A percentile compares a stretch with the other conserved stretches of the same genome.
Conservation (phyloP, 2,888 invertebrate species). For the Caenorhabditis imperialis region DNA sequence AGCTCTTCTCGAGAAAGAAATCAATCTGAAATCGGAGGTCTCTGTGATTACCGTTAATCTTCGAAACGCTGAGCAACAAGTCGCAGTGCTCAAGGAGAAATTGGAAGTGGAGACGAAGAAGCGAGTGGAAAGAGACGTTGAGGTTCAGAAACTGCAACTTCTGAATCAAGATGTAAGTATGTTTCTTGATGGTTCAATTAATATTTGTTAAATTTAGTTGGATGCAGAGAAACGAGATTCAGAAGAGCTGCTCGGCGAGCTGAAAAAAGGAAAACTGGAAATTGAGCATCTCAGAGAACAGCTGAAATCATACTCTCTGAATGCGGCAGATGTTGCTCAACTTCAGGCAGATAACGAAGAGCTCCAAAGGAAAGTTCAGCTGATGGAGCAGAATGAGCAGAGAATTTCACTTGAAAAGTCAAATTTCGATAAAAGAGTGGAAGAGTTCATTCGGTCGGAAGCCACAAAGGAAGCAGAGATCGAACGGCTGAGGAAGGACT, state of each 20-base stretch:
- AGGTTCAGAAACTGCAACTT: background rate
- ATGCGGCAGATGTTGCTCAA: conserved; percentile 4
- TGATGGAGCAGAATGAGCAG: conserved; percentile 9
- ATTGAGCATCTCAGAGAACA: conserved; percentile 38
- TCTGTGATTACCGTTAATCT: background rate
- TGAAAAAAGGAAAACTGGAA: conserved; percentile 33
- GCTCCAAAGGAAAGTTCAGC: background rate
- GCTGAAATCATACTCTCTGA: background rate
- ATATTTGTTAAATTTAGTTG: too few species aligned
- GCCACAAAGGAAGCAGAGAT: background rate
- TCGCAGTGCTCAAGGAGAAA: background rate
- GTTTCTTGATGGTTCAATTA: too few species aligned
- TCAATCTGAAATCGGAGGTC: conserved; percentile 7
- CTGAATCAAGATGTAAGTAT: conserved; percentile 10
- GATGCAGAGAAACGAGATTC: conserved; percentile 10
- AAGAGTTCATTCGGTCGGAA: conserved; percentile 8
- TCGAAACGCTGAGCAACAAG: conserved; percentile 2
- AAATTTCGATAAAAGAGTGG: conserved; percentile 2
- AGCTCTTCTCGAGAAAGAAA: conserved; percentile 30
- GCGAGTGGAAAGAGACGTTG: background rate
- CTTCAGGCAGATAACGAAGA: conserved; percentile 13
- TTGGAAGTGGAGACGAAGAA: background rate
- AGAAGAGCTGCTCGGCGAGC: conserved; percentile 19
- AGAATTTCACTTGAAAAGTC: conserved; percentile 3
- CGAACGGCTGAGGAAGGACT: conserved; percentile 1